A percentile compares a stretch with the other conserved stretches of the same genome.
Conservation (phyloP, 2,797 vertebrate species). For the Poeciliopsis gracilis region DNA sequence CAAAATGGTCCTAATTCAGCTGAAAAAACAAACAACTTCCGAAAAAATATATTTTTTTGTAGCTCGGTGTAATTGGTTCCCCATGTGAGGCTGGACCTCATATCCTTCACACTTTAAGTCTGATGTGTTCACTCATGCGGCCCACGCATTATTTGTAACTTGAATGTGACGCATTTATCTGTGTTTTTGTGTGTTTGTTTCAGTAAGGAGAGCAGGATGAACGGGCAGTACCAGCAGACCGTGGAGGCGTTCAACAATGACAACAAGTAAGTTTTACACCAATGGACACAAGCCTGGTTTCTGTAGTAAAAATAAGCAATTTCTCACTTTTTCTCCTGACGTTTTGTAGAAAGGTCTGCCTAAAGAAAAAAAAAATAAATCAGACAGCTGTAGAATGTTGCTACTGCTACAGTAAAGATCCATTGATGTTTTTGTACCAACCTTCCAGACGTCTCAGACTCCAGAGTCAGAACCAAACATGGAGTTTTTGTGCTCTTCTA, state of each 20-base stretch:
- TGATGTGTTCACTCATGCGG: neutral
- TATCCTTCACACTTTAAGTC: neutral
- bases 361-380: no score
- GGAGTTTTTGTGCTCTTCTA: no score
- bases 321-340: neutral
- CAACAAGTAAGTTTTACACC: conserved; percentile 87
- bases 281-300: neutral
- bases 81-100: neutral
- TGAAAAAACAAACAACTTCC: no score
- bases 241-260: conserved; percentile 93
- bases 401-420: neutral
- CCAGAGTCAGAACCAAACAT: no score
- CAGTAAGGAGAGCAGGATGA: conserved; percentile 98
- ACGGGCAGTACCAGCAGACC: conserved; percentile 94
- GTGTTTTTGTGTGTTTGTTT: conserved; percentile 16
- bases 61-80: neutral
- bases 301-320: neutral
- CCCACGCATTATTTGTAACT: neutral
- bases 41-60: no score
- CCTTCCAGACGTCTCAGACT: no score
- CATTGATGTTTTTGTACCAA: no score
- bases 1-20: no score
- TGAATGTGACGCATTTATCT: neutral
- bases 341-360: neutral
- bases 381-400: neutral